Base-by-base conservation (phyloP, 2,113 vertebrate genomes). In the Gila orcuttii region DNA sequence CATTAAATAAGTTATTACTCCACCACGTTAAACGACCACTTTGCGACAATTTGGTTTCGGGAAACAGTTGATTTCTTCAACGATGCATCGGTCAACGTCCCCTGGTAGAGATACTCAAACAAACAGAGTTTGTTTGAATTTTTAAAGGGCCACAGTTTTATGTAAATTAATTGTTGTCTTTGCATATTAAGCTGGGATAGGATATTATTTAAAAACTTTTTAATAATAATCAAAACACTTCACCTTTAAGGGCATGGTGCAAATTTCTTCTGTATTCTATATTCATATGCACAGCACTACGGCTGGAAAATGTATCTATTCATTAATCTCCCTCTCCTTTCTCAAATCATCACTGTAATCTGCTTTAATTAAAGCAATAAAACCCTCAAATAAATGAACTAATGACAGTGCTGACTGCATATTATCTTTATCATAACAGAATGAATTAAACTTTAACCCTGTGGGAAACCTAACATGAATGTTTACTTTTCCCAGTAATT, bases 311-410 rank as follows among this genome's bases (percentile, higher is more conserved):
- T 47, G 31, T n/a, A 11, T 52, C n/a, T 74, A 66, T 42, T 66
- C 52, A 39, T 79, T 66, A 28, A 64, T 79, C 75, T 79, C 66
- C 55, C 6, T 25, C n/a, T 45, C 5, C 15, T 66, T 75, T 1
- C 45, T 57, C 79, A 45, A 28, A 71, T 88, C 74, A 84, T 60
- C 75, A 85, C 87, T 87, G 89, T 91, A 90, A 90, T 92, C 89
- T 87, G 87, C 84, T 85, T 92, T 94, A 93, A 94, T 93, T 91
- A 94, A 93, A 92, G 88, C 45, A 81, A 71, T 88, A 88, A 69
- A 90, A 91, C 87, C 92, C 90, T 92, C 86, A 91, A 87, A 87
- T 93, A 86, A 85, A 90, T 17, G 7, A 82, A 88, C 85, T 86
- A 85, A 87, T 86, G 89, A 79, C 89, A 91, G 89, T 86, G 83